Evolutionary conservation across 2,797 vertebrate species (phyloP).

Genomic region (Arnoldichthys spilopterus): DNA sequence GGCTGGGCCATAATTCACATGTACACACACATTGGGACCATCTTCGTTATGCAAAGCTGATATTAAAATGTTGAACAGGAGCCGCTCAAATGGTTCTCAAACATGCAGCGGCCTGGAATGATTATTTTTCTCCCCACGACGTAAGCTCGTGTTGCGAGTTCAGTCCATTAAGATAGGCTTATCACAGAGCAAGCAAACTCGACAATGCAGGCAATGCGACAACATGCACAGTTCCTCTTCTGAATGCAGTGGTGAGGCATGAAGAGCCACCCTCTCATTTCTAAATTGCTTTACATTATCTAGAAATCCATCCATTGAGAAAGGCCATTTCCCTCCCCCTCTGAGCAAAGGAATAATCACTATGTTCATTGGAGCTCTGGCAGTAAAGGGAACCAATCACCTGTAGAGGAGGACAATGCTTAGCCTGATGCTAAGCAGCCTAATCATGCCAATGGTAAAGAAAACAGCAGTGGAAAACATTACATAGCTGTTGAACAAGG

Average conservation of each 20-base stretch:
- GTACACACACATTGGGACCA: not conserved
- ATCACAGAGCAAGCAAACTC: conserved; percentile 21
- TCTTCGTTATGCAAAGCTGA: conserved; percentile 8
- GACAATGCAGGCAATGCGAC: conserved; percentile 12
- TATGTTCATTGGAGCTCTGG: not conserved
- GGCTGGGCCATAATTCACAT: conserved; percentile 4
- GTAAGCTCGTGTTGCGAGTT: conserved; percentile 4
- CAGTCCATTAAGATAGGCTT: not conserved
- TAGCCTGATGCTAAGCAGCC: not conserved
- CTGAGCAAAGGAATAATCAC: not conserved
- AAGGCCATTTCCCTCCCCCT: not conserved
- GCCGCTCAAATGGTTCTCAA: conserved; percentile 16
- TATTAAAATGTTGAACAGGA: conserved; percentile 22
- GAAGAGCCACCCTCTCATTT: not conserved
- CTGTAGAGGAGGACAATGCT: not conserved
- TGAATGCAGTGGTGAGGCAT: not conserved
- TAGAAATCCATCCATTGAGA: not conserved
- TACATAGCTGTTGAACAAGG: not conserved
- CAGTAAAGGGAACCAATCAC: not conserved
- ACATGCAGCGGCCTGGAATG: conserved; percentile 48
- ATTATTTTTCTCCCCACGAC: not conserved
- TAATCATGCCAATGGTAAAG: not conserved
- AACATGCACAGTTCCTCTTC: conserved; percentile 27
- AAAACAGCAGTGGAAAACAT: no score
- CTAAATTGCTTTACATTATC: not conserved